These are phyloP conservation scores for Icerya purchasi DNA, from an alignment of 2,888 invertebrate species.

Conservation along the genomic window DNA sequence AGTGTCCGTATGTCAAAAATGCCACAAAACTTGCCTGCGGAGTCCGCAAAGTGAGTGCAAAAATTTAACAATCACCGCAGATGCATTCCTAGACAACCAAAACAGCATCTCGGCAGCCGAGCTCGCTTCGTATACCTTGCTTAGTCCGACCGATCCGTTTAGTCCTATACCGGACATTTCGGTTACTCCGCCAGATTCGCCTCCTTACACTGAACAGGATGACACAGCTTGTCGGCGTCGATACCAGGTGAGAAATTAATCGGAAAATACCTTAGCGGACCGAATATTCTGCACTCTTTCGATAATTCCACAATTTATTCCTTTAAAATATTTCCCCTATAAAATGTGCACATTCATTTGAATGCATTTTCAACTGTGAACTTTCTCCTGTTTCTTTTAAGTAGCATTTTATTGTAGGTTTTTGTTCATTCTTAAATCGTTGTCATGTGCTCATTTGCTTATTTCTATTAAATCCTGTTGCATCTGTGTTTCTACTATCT, in stretches of 20 bases:
- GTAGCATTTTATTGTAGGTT: no score
- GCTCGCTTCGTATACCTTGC: slow-evolving; percentile 10
- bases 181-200: slow-evolving; percentile 49
- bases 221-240: not conserved
- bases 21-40: slow-evolving; percentile 4
- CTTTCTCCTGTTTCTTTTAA: no score
- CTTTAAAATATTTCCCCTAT: no score
- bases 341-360: no score
- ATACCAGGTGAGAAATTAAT: not conserved
- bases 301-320: no score
- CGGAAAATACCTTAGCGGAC: no score
- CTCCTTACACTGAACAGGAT: slow-evolving; percentile 6
- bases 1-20: slow-evolving; percentile 5
- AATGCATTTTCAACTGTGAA: no score
- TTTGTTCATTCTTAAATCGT: no score
- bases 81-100: slow-evolving; percentile 7
- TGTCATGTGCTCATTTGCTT: no score
- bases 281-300: no score
- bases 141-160: slow-evolving; percentile 26
- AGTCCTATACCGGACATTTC: slow-evolving; percentile 39
- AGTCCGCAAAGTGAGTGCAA: slow-evolving; percentile 2
- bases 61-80: not conserved
- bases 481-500: no score
- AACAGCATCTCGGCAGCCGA: not conserved
- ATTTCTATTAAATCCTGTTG: no score